These are phyloP conservation scores for Ceuthmochares aereus DNA, from an alignment of 2,113 vertebrate genomes.

Conservation along the genomic window DNA sequence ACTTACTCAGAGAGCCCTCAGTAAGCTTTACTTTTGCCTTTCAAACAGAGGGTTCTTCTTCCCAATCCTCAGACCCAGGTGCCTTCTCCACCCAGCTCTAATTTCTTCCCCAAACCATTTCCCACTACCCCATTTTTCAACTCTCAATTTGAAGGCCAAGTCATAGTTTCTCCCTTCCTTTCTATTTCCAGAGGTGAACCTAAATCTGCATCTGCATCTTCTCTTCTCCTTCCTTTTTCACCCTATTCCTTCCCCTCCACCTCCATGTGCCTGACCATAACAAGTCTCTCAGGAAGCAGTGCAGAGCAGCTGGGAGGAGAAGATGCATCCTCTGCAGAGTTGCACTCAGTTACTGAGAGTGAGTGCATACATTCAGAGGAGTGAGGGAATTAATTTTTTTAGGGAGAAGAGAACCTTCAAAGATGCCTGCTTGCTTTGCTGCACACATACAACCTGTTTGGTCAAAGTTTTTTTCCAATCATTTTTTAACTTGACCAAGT, in stretches of 20 bases:
- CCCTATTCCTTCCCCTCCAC: not conserved
- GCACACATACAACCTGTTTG: not conserved
- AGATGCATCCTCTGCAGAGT: fast-evolving
- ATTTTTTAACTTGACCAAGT: not conserved
- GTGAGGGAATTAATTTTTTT: not conserved
- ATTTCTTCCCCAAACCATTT: not conserved
- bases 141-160: not conserved
- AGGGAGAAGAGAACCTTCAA: not conserved
- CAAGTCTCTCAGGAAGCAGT: not conserved
- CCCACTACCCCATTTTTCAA: not conserved
- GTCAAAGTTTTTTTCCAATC: not conserved
- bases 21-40: not conserved
- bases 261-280: not conserved
- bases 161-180: not conserved
- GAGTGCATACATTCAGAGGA: no score
- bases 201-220: not conserved
- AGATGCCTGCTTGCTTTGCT: not conserved
- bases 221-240: not conserved
- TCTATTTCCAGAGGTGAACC: not conserved
- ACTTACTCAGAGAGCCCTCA: not conserved
- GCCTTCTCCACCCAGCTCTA: not conserved
- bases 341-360: not conserved
- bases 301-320: not conserved
- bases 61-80: not conserved
- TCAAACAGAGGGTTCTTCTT: not conserved